Evolutionary conservation across 2,888 invertebrate genomes (phyloP).

Genomic region (Tipula vernalis): DNA sequence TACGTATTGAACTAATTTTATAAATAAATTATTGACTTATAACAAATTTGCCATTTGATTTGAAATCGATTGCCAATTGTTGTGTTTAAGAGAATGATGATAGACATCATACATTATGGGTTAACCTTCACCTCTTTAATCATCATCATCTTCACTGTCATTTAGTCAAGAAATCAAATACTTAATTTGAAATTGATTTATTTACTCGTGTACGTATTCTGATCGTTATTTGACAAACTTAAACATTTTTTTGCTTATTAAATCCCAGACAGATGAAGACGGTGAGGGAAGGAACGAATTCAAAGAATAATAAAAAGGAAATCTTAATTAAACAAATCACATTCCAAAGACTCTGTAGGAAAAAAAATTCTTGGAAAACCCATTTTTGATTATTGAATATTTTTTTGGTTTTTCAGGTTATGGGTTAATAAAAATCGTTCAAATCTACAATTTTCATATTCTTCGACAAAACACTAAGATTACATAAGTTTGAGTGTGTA

Average conservation of each 20-base stretch:
- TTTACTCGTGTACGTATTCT: neutral
- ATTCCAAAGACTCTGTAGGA: neutral
- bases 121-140: no score
- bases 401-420: no score
- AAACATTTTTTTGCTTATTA: neutral
- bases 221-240: neutral
- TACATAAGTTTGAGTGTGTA: neutral
- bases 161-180: neutral
- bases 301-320: neutral
- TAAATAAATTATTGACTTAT: no score
- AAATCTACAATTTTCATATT: no score
- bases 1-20: no score
- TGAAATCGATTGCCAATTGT: neutral
- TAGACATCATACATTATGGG: neutral
- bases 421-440: no score
- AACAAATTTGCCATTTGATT: neutral
- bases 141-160: neutral
- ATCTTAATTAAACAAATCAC: neutral
- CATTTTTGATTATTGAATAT: neutral
- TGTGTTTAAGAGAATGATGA: neutral
- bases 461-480: no score
- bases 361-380: neutral
- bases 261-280: neutral
- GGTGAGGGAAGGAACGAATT: neutral
- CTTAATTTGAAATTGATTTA: neutral